Conservation (phyloP, 2,113 vertebrate genomes). For the Odobenus rosmarus region DNA sequence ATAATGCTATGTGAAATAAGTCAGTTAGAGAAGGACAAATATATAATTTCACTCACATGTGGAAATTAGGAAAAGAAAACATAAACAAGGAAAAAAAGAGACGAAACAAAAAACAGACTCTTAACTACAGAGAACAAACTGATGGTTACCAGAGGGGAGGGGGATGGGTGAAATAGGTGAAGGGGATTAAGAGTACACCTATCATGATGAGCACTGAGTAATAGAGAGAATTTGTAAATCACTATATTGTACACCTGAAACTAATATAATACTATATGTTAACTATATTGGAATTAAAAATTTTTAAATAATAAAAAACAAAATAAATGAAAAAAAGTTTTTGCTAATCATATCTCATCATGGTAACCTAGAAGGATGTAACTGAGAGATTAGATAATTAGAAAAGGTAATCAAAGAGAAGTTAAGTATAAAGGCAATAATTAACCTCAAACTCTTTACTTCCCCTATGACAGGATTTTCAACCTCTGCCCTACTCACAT, state of each 20-base stretch:
- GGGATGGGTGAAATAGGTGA: no score
- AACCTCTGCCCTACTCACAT: not conserved
- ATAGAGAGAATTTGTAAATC: not conserved
- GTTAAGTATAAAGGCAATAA: not conserved
- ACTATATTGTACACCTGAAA: not conserved
- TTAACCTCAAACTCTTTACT: not conserved
- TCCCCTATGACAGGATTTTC: not conserved
- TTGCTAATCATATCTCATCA: not conserved
- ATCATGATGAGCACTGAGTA: not conserved
- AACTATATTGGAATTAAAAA: not conserved
- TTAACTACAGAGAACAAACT: no score
- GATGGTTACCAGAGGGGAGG: no score
- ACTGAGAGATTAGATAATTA: not conserved
- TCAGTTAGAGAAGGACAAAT: not conserved
- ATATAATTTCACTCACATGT: not conserved
- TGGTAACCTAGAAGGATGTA: not conserved
- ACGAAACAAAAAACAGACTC: not conserved
- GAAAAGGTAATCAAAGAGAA: not conserved
- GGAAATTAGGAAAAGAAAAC: not conserved
- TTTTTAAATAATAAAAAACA: not conserved
- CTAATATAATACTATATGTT: not conserved
- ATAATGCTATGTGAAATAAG: not conserved
- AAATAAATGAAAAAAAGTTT: not conserved
- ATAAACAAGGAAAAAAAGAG: not conserved
- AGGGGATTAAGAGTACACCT: not conserved